A percentile compares a stretch with the other conserved stretches of the same genome.
Evolutionary conservation across 2,113 vertebrate genomes (phyloP).

Genomic region (Misgurnus anguillicaudatus): DNA sequence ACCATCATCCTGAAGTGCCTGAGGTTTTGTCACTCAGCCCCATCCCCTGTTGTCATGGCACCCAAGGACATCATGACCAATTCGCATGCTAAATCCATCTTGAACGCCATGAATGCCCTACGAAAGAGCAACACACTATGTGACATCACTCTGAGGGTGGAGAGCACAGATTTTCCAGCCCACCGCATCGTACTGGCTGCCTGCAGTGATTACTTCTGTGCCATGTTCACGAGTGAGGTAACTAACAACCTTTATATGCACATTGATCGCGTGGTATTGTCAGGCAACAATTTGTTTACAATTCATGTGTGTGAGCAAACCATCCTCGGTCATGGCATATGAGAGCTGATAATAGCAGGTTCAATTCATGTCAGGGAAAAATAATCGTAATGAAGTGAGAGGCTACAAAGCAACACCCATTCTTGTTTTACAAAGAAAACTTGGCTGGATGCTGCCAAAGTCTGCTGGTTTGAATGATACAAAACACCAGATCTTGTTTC

Average conservation of each 20-base stretch:
- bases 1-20: slow-evolving; percentile 51
- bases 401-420: too few relatives aligned
- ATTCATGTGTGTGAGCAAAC: background rate
- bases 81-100: slow-evolving; percentile 96
- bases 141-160: slow-evolving; percentile 94
- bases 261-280: background rate
- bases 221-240: slow-evolving; percentile 99
- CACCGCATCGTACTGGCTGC: slow-evolving; percentile 96
- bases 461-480: too few relatives aligned
- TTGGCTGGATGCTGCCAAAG: background rate
- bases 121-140: slow-evolving; percentile 97
- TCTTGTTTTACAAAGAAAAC: too few relatives aligned
- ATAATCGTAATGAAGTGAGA: too few relatives aligned
- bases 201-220: slow-evolving; percentile 98
- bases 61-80: slow-evolving; percentile 99
- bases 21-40: slow-evolving; percentile 44
- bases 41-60: slow-evolving; percentile 81
- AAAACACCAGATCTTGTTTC: too few relatives aligned
- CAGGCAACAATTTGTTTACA: background rate
- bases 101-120: slow-evolving; percentile 97
- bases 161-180: slow-evolving; percentile 93
- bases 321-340: background rate
- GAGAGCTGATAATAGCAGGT: background rate
- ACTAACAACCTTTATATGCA: slow-evolving; percentile 16
- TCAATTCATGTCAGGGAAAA: too few relatives aligned